A percentile compares a stretch with the other conserved stretches of the same genome.
Evolutionary conservation across 2,797 vertebrate species (phyloP).

Genomic region (Menidia menidia): DNA sequence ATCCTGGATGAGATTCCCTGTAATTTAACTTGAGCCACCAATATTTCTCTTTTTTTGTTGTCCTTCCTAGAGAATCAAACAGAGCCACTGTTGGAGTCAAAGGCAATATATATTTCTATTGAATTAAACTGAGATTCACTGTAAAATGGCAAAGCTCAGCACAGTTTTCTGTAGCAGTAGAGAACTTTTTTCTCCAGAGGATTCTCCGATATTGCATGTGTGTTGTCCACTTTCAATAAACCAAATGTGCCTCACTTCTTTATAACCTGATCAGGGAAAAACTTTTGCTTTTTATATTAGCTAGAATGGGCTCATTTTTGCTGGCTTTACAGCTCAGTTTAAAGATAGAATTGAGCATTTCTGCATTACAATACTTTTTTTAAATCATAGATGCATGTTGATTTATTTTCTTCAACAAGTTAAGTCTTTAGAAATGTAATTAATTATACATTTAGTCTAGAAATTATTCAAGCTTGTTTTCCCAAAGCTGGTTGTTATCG

Average conservation of each 20-base stretch:
- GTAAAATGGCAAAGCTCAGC: constrained; percentile 1
- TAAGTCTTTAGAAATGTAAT: no score
- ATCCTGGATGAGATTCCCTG: neutral
- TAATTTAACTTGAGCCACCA: neutral
- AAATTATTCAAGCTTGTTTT: no score
- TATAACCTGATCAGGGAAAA: constrained; percentile 28
- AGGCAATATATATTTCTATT: constrained; percentile 37
- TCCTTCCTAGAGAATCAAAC: constrained; percentile 5
- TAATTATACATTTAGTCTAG: no score
- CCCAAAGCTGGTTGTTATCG: no score
- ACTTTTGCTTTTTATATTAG: constrained; percentile 17
- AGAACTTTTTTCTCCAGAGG: constrained; percentile 23
- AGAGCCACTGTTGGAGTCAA: constrained; percentile 5
- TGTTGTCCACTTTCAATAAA: constrained; percentile 47
- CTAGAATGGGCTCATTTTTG: neutral
- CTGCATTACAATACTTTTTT: neutral
- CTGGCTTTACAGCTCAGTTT: constrained; percentile 5
- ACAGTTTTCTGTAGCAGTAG: constrained; percentile 1
- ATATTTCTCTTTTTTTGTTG: neutral
- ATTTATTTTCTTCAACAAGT: no score
- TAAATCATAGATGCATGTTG: neutral
- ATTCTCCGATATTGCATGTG: constrained; percentile 19
- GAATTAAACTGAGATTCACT: constrained; percentile 27
- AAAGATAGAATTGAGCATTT: neutral
- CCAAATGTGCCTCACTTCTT: constrained; percentile 16